A percentile compares a stretch with the other conserved stretches of the same genome.
These are phyloP conservation scores for Kuschelorhynchus macadamiae DNA, from an alignment of 2,888 invertebrate species.

Conservation along the genomic window DNA sequence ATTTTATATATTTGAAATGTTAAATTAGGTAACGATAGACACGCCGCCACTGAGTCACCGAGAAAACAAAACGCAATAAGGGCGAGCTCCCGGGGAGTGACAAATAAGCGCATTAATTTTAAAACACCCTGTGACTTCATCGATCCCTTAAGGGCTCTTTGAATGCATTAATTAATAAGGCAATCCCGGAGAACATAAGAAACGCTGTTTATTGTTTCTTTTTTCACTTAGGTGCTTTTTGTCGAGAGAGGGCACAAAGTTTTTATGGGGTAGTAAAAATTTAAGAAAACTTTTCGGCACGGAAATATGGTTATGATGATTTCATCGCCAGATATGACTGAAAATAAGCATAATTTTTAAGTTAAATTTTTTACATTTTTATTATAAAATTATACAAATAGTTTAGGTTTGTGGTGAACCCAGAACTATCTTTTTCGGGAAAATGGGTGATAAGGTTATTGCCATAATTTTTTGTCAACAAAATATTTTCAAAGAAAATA, in stretches of 20 bases:
- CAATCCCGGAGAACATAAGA: slow-evolving; percentile 49
- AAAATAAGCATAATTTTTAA: no score
- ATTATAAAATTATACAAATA: no score
- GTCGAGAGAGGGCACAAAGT: background rate
- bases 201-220: slow-evolving; percentile 50
- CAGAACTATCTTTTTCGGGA: no score
- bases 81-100: slow-evolving; percentile 46
- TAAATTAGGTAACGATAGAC: no score
- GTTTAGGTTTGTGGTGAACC: no score
- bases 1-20: no score
- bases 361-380: no score
- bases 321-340: background rate
- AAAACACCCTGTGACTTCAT: slow-evolving; percentile 51
- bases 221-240: slow-evolving; percentile 45
- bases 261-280: slow-evolving; percentile 6
- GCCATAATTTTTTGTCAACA: no score
- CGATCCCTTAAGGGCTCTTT: slow-evolving; percentile 52
- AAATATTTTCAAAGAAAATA: no score
- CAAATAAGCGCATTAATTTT: slow-evolving; percentile 53
- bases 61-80: slow-evolving; percentile 45
- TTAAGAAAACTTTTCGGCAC: background rate
- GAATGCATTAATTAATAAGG: slow-evolving; percentile 53
- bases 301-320: background rate
- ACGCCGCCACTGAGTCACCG: slow-evolving; percentile 32
- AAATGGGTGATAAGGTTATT: no score